phyloP scores from a whole-genome alignment of 2,113 vertebrate species.

The Thryonomys swinderianus region DNA sequence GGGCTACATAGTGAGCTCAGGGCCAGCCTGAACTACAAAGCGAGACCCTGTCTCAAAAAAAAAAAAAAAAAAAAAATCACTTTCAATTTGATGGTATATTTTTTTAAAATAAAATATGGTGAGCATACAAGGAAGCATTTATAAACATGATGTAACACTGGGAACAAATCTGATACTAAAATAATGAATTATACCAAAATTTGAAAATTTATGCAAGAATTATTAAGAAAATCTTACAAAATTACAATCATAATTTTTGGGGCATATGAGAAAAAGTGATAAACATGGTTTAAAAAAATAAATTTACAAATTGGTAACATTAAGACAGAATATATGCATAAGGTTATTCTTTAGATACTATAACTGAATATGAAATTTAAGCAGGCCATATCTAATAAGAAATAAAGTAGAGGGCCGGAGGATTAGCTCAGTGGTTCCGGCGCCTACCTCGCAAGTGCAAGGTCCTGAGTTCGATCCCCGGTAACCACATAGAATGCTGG shows the following conservation, averaged over 20 bases:
- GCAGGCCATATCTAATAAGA: not conserved
- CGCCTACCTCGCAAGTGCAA: too few species aligned
- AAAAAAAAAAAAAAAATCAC: conserved; percentile 26
- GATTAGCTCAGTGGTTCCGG: too few species aligned
- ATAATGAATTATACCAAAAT: not conserved
- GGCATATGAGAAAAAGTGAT: not conserved
- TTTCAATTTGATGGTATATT: not conserved
- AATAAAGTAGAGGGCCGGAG: too few species aligned
- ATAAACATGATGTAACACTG: not conserved
- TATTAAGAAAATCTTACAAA: not conserved
- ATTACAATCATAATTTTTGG: not conserved
- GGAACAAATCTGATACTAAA: not conserved
- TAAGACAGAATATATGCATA: not conserved
- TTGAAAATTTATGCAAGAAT: not conserved
- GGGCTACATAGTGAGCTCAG: too few species aligned
- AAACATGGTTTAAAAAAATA: not conserved
- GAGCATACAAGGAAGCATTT: not conserved
- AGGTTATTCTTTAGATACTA: not conserved
- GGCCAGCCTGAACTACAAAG: too few species aligned
- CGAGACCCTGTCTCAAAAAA: too few species aligned
- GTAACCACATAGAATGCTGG: too few species aligned
- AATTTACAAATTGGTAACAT: not conserved
- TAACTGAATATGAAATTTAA: not conserved
- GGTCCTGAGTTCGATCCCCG: too few species aligned
- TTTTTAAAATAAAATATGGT: not conserved